Base-by-base conservation (phyloP, 2,797 vertebrate genomes). In the Leptodactylus fallax region DNA sequence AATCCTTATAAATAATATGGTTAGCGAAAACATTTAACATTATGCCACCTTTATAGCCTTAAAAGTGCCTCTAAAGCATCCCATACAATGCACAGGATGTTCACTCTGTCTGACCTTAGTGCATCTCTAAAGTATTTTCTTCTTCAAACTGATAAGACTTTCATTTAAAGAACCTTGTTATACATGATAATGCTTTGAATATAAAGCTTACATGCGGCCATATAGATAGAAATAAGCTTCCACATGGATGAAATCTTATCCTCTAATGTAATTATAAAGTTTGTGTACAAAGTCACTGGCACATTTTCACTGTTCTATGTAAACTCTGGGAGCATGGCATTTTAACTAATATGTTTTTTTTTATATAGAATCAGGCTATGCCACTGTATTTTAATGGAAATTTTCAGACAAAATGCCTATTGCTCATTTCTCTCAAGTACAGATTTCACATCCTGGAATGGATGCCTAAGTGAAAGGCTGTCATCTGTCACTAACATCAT, bases 1-100 rank as follows among this genome's bases (percentile, higher is more conserved):
- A 76, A 89, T 86, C 85, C 88, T 77, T 55, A 83, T 89, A 83
- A 86, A 89, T 81, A 87, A 78, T 71, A 67, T 49, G 56, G 72
- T 69, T 86, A 83, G 60, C n/a, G 71, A 86, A 78, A 71, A 86
- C 76, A 71, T 81, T 56, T 63, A 82, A 83, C 61, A 78, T 69
- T 89, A n/a, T 82, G 53, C 61, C 60, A 77, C 65, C 84, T 78
- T 63, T 83, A 27, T n/a, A 63, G 51, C 79, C 85, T 36, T 81
- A 85, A 85, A 81, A 86, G 17, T 85, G 71, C 69, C 71, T 76
- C 71, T 36, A 85, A 82, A 36, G 36, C 23, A 74, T 49, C 51
- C 55, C 58, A 82, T 86, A 89, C 71, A 76, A 74, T 61, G 55
- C 77, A 27, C 61, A 82, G 58, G 17, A 81, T 69, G 47, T 51